Conservation (phyloP, 2,888 invertebrate species). For the Drosophila fulvimacula region DNA sequence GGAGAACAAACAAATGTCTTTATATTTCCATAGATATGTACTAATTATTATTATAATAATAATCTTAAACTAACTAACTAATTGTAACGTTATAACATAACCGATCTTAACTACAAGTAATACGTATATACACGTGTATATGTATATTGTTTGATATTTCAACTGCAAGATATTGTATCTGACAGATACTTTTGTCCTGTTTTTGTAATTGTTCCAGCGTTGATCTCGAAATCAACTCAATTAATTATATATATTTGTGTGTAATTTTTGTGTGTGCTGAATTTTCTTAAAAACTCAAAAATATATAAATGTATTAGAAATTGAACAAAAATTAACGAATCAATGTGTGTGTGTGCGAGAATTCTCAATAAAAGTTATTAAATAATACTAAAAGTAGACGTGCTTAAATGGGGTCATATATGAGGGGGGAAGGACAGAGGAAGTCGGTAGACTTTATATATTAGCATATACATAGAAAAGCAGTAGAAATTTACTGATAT, state of each 20-base stretch:
- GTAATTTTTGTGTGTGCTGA: slow-evolving; percentile 58
- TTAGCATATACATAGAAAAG: too few relatives aligned
- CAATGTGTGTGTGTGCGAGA: slow-evolving; percentile 52
- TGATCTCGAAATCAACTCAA: slow-evolving; percentile 30
- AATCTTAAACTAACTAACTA: slow-evolving; percentile 61
- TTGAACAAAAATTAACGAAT: slow-evolving; percentile 33
- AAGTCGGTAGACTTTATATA: too few relatives aligned
- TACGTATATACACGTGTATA: neutral
- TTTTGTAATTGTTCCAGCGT: slow-evolving; percentile 24
- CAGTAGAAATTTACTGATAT: too few relatives aligned
- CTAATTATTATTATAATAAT: slow-evolving; percentile 60
- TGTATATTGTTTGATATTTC: slow-evolving; percentile 29
- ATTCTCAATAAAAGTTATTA: slow-evolving; percentile 56
- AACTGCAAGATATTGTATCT: slow-evolving; percentile 12
- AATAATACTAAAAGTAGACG: slow-evolving; percentile 13
- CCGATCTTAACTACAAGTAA: slow-evolving; percentile 12
- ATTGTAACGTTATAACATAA: slow-evolving; percentile 43
- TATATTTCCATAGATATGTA: slow-evolving; percentile 72
- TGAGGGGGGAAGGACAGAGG: too few relatives aligned
- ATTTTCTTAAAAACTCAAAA: slow-evolving; percentile 46
- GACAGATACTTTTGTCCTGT: slow-evolving; percentile 47
- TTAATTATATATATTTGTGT: slow-evolving; percentile 29
- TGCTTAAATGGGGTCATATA: neutral
- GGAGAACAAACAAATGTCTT: slow-evolving; percentile 80
- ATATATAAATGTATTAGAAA: slow-evolving; percentile 62